These are phyloP conservation scores for Balearica regulorum DNA, from an alignment of 2,797 vertebrate species.

Conservation along the genomic window DNA sequence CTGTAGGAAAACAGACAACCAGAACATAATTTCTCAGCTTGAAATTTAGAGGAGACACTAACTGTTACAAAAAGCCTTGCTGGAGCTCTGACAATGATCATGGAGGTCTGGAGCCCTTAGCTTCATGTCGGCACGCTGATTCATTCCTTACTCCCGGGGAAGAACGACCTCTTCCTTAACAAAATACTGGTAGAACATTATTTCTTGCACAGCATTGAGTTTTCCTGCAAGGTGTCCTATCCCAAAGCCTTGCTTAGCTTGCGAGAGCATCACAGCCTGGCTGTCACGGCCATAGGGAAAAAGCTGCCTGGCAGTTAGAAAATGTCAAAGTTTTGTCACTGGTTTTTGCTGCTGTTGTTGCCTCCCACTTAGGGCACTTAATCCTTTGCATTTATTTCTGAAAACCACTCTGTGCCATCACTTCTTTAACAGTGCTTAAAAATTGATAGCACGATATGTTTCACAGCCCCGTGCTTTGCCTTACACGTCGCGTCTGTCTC, in stretches of 20 bases:
- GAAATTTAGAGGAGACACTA: conserved; percentile 11
- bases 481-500: background rate
- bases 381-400: background rate
- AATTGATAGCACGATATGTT: background rate
- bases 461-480: background rate
- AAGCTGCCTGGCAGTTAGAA: background rate
- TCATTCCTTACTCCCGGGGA: background rate
- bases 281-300: background rate
- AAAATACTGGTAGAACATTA: background rate
- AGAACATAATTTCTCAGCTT: conserved; percentile 42
- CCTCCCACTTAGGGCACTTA: background rate
- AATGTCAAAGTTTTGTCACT: background rate
- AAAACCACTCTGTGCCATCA: background rate
- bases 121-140: background rate
- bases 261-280: background rate
- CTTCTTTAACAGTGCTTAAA: background rate
- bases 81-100: background rate
- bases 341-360: background rate
- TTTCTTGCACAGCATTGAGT: background rate
- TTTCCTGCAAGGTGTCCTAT: background rate
- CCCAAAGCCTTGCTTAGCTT: background rate
- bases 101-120: background rate
- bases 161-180: background rate
- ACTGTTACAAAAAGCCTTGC: background rate
- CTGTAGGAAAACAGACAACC: conserved; percentile 17